Percentiles rank a stretch among this genome's conserved stretches.
Evolutionary conservation across 2,797 vertebrate genomes (phyloP).

Genomic region (Chelmon rostratus): DNA sequence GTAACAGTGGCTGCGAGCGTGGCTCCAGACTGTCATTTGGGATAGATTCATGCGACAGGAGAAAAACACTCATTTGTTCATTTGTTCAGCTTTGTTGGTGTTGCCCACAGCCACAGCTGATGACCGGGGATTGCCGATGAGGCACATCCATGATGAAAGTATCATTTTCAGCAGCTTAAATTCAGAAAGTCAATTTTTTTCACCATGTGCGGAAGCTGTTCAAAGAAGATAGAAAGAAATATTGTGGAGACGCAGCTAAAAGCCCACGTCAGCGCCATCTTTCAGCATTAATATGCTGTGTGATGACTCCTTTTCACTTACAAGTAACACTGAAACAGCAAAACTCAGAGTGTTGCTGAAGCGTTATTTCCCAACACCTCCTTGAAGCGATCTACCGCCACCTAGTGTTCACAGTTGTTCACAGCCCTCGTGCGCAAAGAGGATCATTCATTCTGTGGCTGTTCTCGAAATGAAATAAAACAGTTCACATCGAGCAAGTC

Average conservation of each 20-base stretch:
- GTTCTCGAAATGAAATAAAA: neutral
- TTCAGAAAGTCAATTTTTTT: neutral
- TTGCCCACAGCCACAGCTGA: constrained; percentile 35
- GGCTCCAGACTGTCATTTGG: constrained; percentile 67
- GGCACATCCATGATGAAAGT: neutral
- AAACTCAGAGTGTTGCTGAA: constrained; percentile 10
- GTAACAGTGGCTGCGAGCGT: constrained; percentile 76
- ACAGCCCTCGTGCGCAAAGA: neutral
- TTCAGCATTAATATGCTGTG: neutral
- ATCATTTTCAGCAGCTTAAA: neutral
- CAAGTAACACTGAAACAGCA: constrained; percentile 3
- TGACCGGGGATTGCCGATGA: neutral
- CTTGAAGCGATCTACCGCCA: constrained; percentile 48
- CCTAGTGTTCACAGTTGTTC: constrained; percentile 53
- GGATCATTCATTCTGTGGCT: neutral
- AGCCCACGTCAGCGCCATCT: neutral
- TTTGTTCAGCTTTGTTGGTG: constrained; percentile 58
- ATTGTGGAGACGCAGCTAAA: neutral
- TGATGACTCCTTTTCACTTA: neutral
- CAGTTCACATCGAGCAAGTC: neutral
- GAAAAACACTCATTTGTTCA: constrained; percentile 36
- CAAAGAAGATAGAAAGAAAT: neutral
- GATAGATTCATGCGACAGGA: constrained; percentile 70
- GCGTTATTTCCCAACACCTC: neutral
- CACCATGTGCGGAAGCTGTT: too few species aligned